Evolutionary conservation across 2,888 invertebrate genomes (phyloP).

Genomic region (Iphiclides podalirius): DNA sequence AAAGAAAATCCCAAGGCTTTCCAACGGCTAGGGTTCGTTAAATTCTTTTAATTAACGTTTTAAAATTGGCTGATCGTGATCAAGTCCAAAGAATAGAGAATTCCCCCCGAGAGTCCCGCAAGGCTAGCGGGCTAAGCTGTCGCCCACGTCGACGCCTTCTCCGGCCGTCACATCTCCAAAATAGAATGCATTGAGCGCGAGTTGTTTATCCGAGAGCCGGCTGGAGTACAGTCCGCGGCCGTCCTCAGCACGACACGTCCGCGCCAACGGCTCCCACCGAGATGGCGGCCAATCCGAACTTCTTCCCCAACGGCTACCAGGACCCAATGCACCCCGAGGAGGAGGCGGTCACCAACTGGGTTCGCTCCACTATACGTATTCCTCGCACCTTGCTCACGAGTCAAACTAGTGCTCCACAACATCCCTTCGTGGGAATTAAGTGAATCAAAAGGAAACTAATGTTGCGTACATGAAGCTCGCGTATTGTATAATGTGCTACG

Average conservation of each 20-base stretch:
- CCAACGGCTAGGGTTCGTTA: too few species aligned
- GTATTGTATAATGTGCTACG: constrained; percentile 66
- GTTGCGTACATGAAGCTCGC: constrained; percentile 46
- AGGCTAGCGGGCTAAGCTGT: constrained; percentile 56
- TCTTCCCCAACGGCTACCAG: constrained; percentile 78
- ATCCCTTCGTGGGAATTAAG: too few species aligned
- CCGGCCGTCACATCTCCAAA: constrained; percentile 74
- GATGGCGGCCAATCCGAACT: constrained; percentile 72
- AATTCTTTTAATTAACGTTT: too few species aligned
- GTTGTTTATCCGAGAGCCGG: constrained; percentile 68
- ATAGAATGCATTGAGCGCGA: constrained; percentile 76
- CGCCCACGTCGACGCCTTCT: constrained; percentile 66
- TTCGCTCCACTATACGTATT: constrained; percentile 55
- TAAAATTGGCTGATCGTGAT: too few species aligned
- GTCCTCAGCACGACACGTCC: constrained; percentile 62
- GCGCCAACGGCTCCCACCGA: constrained; percentile 49
- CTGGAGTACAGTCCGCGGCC: constrained; percentile 70
- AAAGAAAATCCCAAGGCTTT: too few species aligned
- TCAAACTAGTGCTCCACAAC: too few species aligned
- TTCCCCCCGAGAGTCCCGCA: constrained; percentile 43
- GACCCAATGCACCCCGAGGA: constrained; percentile 78
- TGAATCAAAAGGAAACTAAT: too few species aligned
- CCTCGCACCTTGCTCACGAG: too few species aligned
- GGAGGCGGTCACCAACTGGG: constrained; percentile 81
- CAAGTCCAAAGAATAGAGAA: too few species aligned